Percentiles rank a stretch among this genome's conserved stretches.
phyloP scores from a whole-genome alignment of 2,888 invertebrate genomes.

The Ormyrus nitidulus region DNA sequence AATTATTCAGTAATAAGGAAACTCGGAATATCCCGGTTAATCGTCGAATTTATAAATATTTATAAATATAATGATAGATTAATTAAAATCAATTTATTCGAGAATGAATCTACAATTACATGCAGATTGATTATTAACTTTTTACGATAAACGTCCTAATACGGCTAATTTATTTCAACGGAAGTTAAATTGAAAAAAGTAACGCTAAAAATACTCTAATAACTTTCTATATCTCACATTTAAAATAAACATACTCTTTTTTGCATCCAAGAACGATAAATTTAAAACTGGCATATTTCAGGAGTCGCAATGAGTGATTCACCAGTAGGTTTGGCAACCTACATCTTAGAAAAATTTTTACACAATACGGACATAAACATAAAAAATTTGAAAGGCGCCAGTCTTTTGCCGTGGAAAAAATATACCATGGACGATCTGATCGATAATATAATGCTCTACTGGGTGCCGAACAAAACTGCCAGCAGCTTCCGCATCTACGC shows the following conservation, averaged over 20 bases:
- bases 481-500: conserved; percentile 86
- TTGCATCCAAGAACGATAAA: background rate
- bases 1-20: background rate
- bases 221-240: background rate
- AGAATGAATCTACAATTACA: too few species aligned
- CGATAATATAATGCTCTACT: conserved; percentile 90
- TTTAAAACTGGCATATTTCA: background rate
- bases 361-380: conserved; percentile 81
- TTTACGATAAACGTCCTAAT: too few species aligned
- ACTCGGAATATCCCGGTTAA: background rate
- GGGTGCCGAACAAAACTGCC: conserved; percentile 84
- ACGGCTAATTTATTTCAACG: too few species aligned
- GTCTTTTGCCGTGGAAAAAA: conserved; percentile 77
- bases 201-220: background rate
- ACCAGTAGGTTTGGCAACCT: conserved; percentile 91
- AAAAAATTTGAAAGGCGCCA: conserved; percentile 79
- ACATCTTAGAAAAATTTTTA: conserved; percentile 92
- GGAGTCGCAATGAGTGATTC: conserved; percentile 77
- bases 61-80: background rate
- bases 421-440: conserved; percentile 84
- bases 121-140: too few species aligned
- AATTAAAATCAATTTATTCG: background rate
- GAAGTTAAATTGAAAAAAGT: too few species aligned
- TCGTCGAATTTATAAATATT: background rate
- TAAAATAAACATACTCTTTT: background rate